These are phyloP conservation scores for Fukomys damarensis DNA, from an alignment of 2,113 vertebrate genomes.

Conservation along the genomic window DNA sequence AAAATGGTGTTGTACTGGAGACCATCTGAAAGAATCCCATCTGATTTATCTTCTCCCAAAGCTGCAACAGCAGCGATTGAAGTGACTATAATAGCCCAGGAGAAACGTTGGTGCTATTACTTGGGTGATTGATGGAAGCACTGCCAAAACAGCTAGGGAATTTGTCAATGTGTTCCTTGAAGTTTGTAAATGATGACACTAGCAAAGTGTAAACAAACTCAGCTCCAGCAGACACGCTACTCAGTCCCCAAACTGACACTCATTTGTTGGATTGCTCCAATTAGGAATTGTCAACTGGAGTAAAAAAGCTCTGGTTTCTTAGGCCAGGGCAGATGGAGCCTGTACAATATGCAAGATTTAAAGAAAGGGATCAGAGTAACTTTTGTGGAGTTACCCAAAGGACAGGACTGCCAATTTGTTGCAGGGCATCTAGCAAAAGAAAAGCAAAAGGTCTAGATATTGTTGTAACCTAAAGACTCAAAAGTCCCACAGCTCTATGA, in stretches of 20 bases:
- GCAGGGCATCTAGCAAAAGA: background rate
- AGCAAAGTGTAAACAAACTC: slow-evolving; percentile 79
- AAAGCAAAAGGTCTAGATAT: background rate
- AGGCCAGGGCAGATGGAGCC: background rate
- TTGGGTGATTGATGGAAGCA: slow-evolving; percentile 85
- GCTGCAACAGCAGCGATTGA: slow-evolving; percentile 82
- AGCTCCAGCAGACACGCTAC: slow-evolving; percentile 71
- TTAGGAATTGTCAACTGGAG: slow-evolving; percentile 78
- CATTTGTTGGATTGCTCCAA: slow-evolving; percentile 69
- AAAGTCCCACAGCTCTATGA: background rate
- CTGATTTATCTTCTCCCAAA: slow-evolving; percentile 84
- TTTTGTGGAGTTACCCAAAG: background rate
- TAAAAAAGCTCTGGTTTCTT: background rate
- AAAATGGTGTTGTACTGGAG: slow-evolving; percentile 81
- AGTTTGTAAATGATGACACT: slow-evolving; percentile 85
- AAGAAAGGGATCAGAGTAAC: slow-evolving; percentile 26
- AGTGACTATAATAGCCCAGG: slow-evolving; percentile 86
- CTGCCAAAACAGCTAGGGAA: slow-evolving; percentile 78
- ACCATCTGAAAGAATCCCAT: slow-evolving; percentile 77
- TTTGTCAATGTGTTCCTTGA: slow-evolving; percentile 84
- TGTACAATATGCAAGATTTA: background rate
- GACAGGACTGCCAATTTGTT: background rate
- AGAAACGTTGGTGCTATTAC: slow-evolving; percentile 87
- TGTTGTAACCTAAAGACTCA: background rate
- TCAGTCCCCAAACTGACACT: slow-evolving; percentile 71